These are phyloP conservation scores for Tachina lurida DNA, from an alignment of 2,888 invertebrate species.

Conservation along the genomic window DNA sequence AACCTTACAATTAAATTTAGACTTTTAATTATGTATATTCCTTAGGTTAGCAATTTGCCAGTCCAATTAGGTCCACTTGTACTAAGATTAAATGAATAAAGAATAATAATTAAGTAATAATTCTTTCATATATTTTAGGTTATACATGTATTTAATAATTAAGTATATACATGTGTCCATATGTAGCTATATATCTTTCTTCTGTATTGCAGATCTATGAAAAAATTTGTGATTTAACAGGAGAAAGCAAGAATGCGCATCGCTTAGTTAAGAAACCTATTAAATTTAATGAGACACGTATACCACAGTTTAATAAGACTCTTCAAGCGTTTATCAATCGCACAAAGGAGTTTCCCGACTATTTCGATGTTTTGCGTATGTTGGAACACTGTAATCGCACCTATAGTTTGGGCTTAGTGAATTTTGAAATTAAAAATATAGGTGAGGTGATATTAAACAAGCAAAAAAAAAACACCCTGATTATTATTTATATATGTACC, in stretches of 20 bases:
- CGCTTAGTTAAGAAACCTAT: slow-evolving; percentile 81
- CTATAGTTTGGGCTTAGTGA: slow-evolving; percentile 78
- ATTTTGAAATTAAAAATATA: slow-evolving; percentile 81
- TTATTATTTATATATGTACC: too few species aligned
- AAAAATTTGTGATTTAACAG: slow-evolving; percentile 87
- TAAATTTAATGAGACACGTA: slow-evolving; percentile 79
- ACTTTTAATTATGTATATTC: too few species aligned
- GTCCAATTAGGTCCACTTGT: too few species aligned
- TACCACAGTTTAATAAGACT: slow-evolving; percentile 81
- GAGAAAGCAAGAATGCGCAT: slow-evolving; percentile 82
- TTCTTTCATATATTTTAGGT: too few species aligned
- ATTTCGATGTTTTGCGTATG: slow-evolving; percentile 83
- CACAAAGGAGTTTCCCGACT: slow-evolving; percentile 84
- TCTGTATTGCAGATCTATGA: slow-evolving; percentile 81
- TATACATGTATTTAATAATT: too few species aligned
- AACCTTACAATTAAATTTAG: too few species aligned
- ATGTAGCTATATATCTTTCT: background rate
- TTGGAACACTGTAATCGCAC: slow-evolving; percentile 81
- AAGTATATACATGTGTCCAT: too few species aligned
- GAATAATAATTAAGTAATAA: too few species aligned
- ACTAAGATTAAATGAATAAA: too few species aligned
- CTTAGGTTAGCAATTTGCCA: too few species aligned
- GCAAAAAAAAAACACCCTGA: background rate
- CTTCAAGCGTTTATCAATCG: slow-evolving; percentile 81
- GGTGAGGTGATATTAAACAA: slow-evolving; percentile 75